These are phyloP conservation scores for Himantopus leucocephalus DNA, from an alignment of 2,113 vertebrate genomes.

Conservation along the genomic window DNA sequence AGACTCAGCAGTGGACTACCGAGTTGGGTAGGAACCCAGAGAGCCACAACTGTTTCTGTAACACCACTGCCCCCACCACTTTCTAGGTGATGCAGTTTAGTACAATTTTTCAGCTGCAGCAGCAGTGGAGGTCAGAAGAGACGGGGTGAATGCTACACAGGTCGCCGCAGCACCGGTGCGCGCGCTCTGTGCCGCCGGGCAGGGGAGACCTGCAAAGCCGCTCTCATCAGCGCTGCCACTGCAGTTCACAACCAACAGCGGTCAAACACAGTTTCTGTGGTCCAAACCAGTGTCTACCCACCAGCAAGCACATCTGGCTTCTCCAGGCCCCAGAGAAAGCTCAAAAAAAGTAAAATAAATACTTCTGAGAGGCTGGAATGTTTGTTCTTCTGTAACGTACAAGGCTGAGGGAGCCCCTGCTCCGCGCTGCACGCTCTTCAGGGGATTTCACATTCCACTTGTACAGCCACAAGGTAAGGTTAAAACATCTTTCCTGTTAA, in stretches of 20 bases:
- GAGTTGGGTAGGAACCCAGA: neutral
- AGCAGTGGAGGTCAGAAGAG: neutral
- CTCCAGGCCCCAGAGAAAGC: neutral
- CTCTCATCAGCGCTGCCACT: neutral
- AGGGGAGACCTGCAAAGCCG: neutral
- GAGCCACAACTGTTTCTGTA: neutral
- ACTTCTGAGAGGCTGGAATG: neutral
- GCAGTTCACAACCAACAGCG: neutral
- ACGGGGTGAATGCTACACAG: too few species aligned
- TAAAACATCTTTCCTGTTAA: neutral
- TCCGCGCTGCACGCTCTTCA: rapidly evolving
- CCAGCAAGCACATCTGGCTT: neutral
- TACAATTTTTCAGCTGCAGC: neutral
- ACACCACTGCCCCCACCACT: neutral
- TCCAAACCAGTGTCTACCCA: neutral
- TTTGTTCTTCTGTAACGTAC: neutral
- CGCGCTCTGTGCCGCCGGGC: too few species aligned
- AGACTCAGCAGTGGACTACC: neutral
- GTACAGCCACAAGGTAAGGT: neutral
- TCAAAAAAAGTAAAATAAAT: neutral
- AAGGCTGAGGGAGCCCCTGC: neutral
- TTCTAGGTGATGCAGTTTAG: neutral
- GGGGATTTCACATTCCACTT: neutral
- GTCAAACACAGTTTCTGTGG: neutral
- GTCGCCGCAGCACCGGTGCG: too few species aligned